A percentile compares a stretch with the other conserved stretches of the same genome.
Conservation (phyloP, 1,140 invertebrate genomes). For the Drosophila fuyamai region DNA sequence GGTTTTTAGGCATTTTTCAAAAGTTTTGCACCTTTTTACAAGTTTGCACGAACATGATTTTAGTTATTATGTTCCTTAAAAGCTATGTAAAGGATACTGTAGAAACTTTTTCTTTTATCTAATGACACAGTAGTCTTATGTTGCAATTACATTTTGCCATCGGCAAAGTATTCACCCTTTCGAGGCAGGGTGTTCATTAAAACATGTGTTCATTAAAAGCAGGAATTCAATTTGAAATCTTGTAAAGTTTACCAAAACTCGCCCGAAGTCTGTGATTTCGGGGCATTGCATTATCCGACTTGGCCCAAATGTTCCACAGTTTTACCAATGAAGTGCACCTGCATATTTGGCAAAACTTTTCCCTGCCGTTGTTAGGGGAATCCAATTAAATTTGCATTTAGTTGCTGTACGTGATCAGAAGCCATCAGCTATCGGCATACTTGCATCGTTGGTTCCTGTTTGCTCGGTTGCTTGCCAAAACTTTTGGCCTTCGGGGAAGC, state of each 20-base stretch:
- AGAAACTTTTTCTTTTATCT: conserved; percentile 2
- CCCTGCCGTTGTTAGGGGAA: conserved; percentile 36
- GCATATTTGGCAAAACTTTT: conserved; percentile 34
- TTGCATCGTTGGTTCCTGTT: conserved; percentile 24
- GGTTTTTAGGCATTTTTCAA: background rate
- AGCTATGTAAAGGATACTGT: background rate
- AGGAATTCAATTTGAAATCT: conserved; percentile 29
- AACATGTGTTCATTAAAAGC: conserved; percentile 30
- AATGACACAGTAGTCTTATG: conserved; percentile 12
- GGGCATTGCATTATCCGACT: conserved; percentile 12
- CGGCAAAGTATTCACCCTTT: conserved; percentile 11
- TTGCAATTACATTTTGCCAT: conserved; percentile 30
- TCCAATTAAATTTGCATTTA: conserved; percentile 70
- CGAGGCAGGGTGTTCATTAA: conserved; percentile 1
- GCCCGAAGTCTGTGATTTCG: conserved; percentile 1
- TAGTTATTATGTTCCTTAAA: background rate
- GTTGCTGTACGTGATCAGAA: conserved; percentile 40
- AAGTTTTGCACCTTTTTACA: background rate
- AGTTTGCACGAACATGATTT: background rate
- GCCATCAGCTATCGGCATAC: conserved; percentile 38
- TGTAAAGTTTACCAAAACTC: conserved; percentile 9
- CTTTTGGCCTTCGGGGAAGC: conserved; percentile 19
- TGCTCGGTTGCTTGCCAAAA: conserved; percentile 13
- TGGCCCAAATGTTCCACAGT: conserved; percentile 12
- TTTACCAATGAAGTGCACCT: conserved; percentile 9